Base-by-base conservation (phyloP, 2,113 vertebrate species). In the Gallinago paraguaiae region DNA sequence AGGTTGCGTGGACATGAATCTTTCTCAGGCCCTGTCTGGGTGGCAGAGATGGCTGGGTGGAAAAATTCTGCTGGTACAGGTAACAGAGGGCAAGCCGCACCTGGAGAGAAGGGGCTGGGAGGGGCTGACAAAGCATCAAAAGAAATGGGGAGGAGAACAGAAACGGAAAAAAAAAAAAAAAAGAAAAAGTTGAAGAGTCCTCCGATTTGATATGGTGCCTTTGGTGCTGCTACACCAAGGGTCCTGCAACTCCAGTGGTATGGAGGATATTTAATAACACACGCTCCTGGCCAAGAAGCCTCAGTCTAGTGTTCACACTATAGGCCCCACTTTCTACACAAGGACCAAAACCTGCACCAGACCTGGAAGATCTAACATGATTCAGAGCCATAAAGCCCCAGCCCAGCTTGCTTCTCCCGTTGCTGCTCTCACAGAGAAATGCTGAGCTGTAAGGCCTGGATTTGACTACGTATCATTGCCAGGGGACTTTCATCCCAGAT, bases 21-120 rank as follows among this genome's bases (percentile, higher is more conserved):
- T 56, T 98, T 95, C 59, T 97, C 97, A n/a, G 96, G 94, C 6
- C 87, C 91, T 53, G 95, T 88, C 78, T 98, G 97, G 17, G 97
- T 97, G 65, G 98, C 97, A 8, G 98, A 98, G 50, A 98, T 97
- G 23, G 98, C 98, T 12, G 99, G 99, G 92, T 99, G 98, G 95
- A 99, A 99, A 97, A 99, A 98, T 92, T 99, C 99, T 9, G 98
- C 97, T 2, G 98, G 98, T 53, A 99, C 98, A 92, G 99, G 98
- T 93, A 99, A 97, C 56, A 98, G 89, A 33, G 98, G 94, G 50
- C 97, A 97, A 94, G 98, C 90, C 14, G 94, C 88, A 51, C 96
- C 98, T 57, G 92, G 89, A 87, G 94, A 96, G 82, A 95, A 98
- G 71, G 97, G 88, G 54, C 94, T 94, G 18, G 92, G 86, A 88